A percentile compares a stretch with the other conserved stretches of the same genome.
Conservation (phyloP, 2,797 vertebrate genomes). For the Etheostoma nigrum region DNA sequence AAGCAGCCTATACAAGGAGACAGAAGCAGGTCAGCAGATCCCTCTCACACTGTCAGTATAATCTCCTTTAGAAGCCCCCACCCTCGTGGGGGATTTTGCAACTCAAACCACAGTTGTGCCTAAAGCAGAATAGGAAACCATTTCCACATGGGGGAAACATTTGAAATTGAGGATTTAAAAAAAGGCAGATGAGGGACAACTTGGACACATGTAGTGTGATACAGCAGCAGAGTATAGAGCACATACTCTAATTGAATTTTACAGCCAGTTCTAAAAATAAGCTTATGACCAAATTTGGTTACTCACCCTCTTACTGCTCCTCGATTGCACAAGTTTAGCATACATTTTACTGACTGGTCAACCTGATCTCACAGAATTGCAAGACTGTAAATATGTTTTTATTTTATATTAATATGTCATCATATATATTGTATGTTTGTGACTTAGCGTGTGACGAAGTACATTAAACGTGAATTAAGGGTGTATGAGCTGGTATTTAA, state of each 20-base stretch:
- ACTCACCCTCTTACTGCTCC: constrained; percentile 61
- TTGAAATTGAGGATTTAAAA: constrained; percentile 8
- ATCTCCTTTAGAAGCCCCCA: constrained; percentile 56
- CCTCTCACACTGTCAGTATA: constrained; percentile 47
- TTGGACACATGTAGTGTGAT: constrained; percentile 18
- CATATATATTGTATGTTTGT: too few relatives aligned
- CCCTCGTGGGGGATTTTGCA: constrained; percentile 41
- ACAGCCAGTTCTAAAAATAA: constrained; percentile 59
- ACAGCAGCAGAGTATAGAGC: constrained; percentile 4
- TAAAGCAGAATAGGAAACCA: not conserved
- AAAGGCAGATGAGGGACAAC: not conserved
- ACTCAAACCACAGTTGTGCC: constrained; percentile 41
- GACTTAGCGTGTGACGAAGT: not conserved
- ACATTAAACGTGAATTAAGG: not conserved
- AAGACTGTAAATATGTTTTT: not conserved
- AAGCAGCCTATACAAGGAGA: constrained; percentile 22
- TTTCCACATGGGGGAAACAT: not conserved
- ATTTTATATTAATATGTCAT: not conserved
- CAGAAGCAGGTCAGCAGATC: constrained; percentile 51
- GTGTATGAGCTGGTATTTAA: not conserved
- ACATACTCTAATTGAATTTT: constrained; percentile 37
- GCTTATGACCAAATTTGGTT: constrained; percentile 54
- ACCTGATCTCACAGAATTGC: not conserved
- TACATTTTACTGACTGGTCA: constrained; percentile 11
- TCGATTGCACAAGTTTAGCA: constrained; percentile 26